Base-by-base conservation (phyloP, 2,113 vertebrate genomes). In the Notiomystis cincta region DNA sequence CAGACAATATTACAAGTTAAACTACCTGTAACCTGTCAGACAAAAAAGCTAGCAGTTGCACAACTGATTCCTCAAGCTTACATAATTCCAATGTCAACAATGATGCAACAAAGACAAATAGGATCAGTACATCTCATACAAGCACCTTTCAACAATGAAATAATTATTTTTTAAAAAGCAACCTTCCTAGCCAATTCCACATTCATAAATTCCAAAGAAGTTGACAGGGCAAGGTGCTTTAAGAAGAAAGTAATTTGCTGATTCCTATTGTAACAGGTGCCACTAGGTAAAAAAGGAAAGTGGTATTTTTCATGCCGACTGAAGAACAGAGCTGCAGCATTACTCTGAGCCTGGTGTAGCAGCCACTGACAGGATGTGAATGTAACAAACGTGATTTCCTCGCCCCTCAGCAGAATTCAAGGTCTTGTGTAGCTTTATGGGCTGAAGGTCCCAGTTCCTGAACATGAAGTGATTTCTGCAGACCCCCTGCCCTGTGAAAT, bases 41-140 rank as follows among this genome's bases (percentile, higher is more conserved):
- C 33, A 73, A 76, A 90, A 92, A 61, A 66, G 15, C 57, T 65
- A 82, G 25, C 47, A 86, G 33, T 87, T 94, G 82, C 85, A 88
- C 66, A 88, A 93, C 1, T 31, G 33, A 73, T 50, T 77, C 40
- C 53, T 87, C 78, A 66, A 66, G 56, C 51, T 93, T 84, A 53
- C 28, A 18, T 69, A 54, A 89, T 51, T 69, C 58, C 79, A 91
- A 6, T 47, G 87, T 94, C 82, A 95, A 91, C 67, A 88, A 38
- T 48, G 58, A 10, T 54, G 82, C 91, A 96, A 94, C 67, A 90
- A 89, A 88, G 73, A 73, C 38, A 96, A 96, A 83, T 2, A 94
- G 12, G 7, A 86, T 54, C 58, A 56, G 33, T 15, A 70, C 10
- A 13, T 73, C 33, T 66, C 0, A 0, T 51, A n/a, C 73, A 87